Base-by-base conservation (phyloP, 92 coral and sea anemone genomes). In the Ricordea florida region DNA sequence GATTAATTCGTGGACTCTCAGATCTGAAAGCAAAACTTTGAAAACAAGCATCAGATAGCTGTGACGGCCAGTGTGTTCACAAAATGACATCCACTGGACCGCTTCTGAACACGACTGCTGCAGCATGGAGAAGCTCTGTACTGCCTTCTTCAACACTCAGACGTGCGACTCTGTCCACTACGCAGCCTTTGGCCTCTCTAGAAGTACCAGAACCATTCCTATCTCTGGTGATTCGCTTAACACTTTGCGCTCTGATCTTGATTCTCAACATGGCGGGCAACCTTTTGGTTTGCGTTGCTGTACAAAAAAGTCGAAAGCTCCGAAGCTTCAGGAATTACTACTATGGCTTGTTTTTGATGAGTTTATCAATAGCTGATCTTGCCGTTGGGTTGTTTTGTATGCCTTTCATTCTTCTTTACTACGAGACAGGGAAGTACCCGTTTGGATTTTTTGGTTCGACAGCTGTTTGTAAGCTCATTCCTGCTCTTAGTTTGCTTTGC, bases 301-400 rank as follows among this genome's bases (percentile, higher is more conserved):
- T 91, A 8, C 74, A 82, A 30, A 76, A 65, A 37, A 91, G 74
- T 35, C 93, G 90, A 60, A 91, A 75, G 67, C 61, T 91, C 28
- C 82, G 97, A 47, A 91, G 97, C 75, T 87, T 80, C 72, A 91
- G 92, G 71, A 91, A 91, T 63, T 91, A 87, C 62, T 91, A 91
- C 35, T 91, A 91, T 43, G 97, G 97, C 0, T 38, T 91, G 55
- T 91, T 91, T 48, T 45, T 91, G 46, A 89, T 88, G 62, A 91
- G 88, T 56, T 59, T 91, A 21, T 81, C 97, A 18, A 84, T 91
- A 10, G 97, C 97, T 18, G 97, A 91, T 50, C 45, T 91, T 55
- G 85, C 92, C 16, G 97, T 91, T 8, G 97, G 90, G 0, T 58
- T 84, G 23, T 70, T 91, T 38, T 78, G 85, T 32, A 89, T 84